phyloP scores from a whole-genome alignment of 2,888 invertebrate genomes.

The Galeopsomyia nigrocyanea region DNA sequence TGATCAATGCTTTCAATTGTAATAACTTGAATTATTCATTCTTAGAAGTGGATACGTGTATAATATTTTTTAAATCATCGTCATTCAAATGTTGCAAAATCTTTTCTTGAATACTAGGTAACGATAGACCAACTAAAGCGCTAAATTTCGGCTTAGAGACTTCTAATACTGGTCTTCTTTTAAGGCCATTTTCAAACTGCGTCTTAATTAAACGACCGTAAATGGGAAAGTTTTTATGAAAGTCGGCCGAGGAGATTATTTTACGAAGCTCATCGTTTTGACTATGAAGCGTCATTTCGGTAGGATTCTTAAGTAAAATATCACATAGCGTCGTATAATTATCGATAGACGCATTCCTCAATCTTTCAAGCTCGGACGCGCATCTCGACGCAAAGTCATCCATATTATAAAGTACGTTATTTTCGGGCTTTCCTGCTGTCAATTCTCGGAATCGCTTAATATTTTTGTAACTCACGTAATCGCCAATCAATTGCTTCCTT shows the following conservation, averaged over 20 bases:
- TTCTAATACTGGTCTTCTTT: conserved; percentile 15
- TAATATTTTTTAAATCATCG: conserved; percentile 10
- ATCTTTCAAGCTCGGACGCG: not conserved
- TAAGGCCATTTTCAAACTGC: conserved; percentile 13
- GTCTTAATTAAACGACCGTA: conserved; percentile 6
- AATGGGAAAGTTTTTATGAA: conserved; percentile 5
- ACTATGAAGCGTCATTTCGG: conserved; percentile 23
- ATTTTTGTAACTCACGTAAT: conserved; percentile 1
- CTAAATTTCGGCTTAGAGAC: not conserved
- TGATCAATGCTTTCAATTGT: too few species aligned
- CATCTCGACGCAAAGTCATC: conserved; percentile 3
- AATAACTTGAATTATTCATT: too few species aligned
- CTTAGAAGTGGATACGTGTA: not conserved
- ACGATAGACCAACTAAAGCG: not conserved
- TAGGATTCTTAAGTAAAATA: conserved; percentile 7
- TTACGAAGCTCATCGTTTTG: conserved; percentile 6
- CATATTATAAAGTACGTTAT: too few species aligned
- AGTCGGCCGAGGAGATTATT: not conserved
- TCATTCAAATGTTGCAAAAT: conserved; percentile 16
- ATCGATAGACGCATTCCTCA: conserved; percentile 10
- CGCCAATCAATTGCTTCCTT: not conserved
- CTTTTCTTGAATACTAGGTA: conserved; percentile 13
- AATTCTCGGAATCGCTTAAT: not conserved
- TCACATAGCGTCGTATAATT: conserved; percentile 18
- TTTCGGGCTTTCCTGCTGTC: too few species aligned